Evolutionary conservation across 92 coral and sea anemone genomes (phyloP).

Genomic region (Zoanthus solanderi): DNA sequence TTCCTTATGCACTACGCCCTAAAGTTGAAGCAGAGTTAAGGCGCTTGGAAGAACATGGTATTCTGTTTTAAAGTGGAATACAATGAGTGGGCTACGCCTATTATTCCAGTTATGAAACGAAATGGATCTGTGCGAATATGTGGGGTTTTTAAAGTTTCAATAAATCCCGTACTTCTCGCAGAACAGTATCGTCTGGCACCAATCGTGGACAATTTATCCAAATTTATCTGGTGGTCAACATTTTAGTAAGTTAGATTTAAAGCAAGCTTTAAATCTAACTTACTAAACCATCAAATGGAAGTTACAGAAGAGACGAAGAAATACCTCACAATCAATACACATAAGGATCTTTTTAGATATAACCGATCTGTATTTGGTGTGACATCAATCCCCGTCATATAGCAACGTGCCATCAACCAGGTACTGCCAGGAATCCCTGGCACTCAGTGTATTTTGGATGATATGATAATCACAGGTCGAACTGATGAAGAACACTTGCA

Average conservation of each 20-base stretch:
- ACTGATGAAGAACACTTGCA: slow-evolving; percentile 65
- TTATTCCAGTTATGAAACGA: background rate
- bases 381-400: slow-evolving; percentile 66
- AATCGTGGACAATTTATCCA: slow-evolving; percentile 58
- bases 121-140: slow-evolving; percentile 57
- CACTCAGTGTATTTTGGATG: slow-evolving; percentile 62
- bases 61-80: slow-evolving; percentile 48
- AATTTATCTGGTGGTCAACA: background rate
- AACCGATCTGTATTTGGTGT: slow-evolving; percentile 70
- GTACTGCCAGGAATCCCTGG: slow-evolving; percentile 9
- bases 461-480: slow-evolving; percentile 62
- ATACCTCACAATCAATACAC: slow-evolving; percentile 65
- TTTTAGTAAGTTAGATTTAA: no score
- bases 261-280: no score
- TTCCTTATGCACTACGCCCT: no score
- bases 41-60: slow-evolving; percentile 22
- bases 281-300: background rate
- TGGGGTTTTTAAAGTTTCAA: slow-evolving; percentile 66
- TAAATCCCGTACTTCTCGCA: slow-evolving; percentile 53
- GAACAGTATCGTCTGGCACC: slow-evolving; percentile 66
- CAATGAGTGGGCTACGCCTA: slow-evolving; percentile 54
- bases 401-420: slow-evolving; percentile 74
- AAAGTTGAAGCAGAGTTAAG: background rate
- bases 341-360: slow-evolving; percentile 68
- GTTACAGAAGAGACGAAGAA: slow-evolving; percentile 62